These are phyloP conservation scores for Chloroceryle amazona DNA, from an alignment of 2,797 vertebrate species.

Conservation along the genomic window DNA sequence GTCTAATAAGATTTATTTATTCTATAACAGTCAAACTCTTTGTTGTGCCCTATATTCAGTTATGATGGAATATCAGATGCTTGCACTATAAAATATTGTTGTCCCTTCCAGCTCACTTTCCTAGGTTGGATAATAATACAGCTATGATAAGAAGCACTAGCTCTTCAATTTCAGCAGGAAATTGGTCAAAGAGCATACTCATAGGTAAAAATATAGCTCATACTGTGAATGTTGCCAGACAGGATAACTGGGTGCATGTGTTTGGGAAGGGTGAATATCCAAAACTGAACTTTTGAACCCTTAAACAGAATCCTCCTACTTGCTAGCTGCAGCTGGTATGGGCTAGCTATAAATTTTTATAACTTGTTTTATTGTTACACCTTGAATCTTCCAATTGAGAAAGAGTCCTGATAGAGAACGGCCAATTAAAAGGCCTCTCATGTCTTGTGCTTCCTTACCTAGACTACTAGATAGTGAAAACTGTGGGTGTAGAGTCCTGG, in stretches of 20 bases:
- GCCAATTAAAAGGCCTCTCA: background rate
- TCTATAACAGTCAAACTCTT: background rate
- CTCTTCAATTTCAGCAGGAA: background rate
- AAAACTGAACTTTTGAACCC: background rate
- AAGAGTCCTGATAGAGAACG: background rate
- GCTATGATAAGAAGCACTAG: background rate
- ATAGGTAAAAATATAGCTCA: background rate
- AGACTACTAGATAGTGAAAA: background rate
- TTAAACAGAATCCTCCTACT: background rate
- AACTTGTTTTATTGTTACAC: background rate
- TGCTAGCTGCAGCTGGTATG: background rate
- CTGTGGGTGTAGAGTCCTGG: fast-evolving
- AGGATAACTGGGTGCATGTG: background rate
- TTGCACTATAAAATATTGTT: background rate
- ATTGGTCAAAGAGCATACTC: background rate
- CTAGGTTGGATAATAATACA: background rate
- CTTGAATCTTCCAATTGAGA: background rate
- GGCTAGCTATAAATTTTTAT: background rate
- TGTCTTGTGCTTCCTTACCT: background rate
- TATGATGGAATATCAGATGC: background rate
- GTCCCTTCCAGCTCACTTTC: background rate
- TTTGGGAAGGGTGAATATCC: background rate
- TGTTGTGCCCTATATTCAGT: background rate
- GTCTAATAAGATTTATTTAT: background rate
- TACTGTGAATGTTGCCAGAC: background rate